Evolutionary conservation across 2,797 vertebrate genomes (phyloP).

Genomic region (Spizella passerina): DNA sequence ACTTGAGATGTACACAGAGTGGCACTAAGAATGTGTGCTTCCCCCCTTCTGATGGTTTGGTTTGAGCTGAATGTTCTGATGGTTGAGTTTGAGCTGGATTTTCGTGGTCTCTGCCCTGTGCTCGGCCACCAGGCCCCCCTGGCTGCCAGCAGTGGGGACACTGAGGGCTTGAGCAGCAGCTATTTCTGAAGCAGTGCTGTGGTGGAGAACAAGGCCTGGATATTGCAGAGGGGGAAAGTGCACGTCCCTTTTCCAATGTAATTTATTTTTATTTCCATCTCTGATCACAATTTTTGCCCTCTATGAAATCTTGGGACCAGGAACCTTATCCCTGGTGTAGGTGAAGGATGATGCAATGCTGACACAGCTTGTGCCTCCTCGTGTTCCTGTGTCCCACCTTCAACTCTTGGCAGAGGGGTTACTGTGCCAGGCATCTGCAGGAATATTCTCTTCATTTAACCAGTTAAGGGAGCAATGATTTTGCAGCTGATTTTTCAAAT

Average conservation of each 20-base stretch:
- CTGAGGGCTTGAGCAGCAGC: not conserved
- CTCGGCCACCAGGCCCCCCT: not conserved
- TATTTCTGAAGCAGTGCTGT: not conserved
- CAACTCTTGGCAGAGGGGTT: slow-evolving; percentile 41
- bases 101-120: not conserved
- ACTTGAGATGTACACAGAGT: not conserved
- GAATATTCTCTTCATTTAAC: not conserved
- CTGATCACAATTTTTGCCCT: slow-evolving; percentile 71
- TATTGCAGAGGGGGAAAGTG: slow-evolving; percentile 48
- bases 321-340: slow-evolving; percentile 55
- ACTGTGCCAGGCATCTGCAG: not conserved
- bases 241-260: slow-evolving; percentile 28
- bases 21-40: not conserved
- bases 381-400: slow-evolving; percentile 57
- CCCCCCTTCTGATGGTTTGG: not conserved
- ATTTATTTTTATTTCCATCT: slow-evolving; percentile 71
- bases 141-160: not conserved
- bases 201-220: not conserved
- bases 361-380: slow-evolving; percentile 6
- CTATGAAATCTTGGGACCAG: slow-evolving; percentile 45
- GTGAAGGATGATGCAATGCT: slow-evolving; percentile 68
- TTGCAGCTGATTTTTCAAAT: not conserved
- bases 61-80: not conserved
- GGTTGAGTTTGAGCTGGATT: not conserved
- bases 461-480: not conserved